phyloP scores from a whole-genome alignment of 2,797 vertebrate species.

The Chloroceryle inda region DNA sequence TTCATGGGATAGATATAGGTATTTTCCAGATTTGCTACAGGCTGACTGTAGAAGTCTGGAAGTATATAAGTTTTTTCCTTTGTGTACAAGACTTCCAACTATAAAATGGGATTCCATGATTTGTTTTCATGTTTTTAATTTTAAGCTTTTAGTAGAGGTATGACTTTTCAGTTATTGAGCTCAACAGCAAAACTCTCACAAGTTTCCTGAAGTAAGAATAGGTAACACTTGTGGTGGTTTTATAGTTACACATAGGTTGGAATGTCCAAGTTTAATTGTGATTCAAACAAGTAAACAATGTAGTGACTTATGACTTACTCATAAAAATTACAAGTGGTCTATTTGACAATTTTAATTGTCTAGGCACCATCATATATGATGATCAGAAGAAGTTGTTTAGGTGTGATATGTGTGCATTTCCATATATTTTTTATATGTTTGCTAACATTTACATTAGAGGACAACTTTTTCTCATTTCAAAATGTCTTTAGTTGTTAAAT shows the following conservation, averaged over 20 bases:
- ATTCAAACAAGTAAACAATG: not conserved
- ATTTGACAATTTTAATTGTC: not conserved
- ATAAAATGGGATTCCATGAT: not conserved
- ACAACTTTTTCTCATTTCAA: not conserved
- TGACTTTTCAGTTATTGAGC: not conserved
- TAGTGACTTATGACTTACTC: not conserved
- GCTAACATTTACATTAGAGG: not conserved
- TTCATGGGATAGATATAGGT: not conserved
- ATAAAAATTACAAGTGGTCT: not conserved
- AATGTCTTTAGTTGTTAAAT: not conserved
- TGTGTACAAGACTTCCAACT: not conserved
- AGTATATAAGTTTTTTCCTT: not conserved
- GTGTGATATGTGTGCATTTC: not conserved
- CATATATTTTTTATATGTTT: constrained; percentile 14
- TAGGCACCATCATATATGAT: not conserved
- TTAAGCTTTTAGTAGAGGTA: not conserved
- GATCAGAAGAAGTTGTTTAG: not conserved
- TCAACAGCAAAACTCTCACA: not conserved
- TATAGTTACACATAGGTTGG: not conserved
- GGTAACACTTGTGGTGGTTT: not conserved
- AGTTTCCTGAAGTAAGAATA: not conserved
- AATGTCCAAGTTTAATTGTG: not conserved
- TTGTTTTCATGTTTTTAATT: not conserved
- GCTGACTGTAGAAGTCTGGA: not conserved
- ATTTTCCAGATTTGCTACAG: not conserved